A percentile compares a stretch with the other conserved stretches of the same genome.
These are phyloP conservation scores for Mionectes macconnelli DNA, from an alignment of 2,113 vertebrate genomes.

Conservation along the genomic window DNA sequence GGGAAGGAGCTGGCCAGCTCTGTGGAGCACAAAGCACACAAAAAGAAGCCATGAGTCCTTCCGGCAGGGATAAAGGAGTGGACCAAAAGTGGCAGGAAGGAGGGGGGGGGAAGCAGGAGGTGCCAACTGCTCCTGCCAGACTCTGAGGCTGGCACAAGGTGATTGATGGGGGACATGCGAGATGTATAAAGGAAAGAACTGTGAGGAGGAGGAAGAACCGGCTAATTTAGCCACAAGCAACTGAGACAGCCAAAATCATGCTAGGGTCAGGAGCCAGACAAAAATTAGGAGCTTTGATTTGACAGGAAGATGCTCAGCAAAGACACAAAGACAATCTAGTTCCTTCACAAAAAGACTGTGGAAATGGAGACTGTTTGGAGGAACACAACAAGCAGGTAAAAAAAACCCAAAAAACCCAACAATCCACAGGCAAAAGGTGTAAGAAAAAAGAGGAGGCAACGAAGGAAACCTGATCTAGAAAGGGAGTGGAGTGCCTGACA, in stretches of 20 bases:
- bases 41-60: background rate
- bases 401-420: background rate
- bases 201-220: background rate
- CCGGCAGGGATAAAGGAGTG: background rate
- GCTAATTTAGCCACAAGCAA: background rate
- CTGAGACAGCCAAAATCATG: background rate
- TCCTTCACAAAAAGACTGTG: background rate
- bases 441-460: background rate
- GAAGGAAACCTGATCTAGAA: background rate
- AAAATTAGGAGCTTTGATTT: slow-evolving; percentile 1
- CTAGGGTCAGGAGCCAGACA: background rate
- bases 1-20: background rate
- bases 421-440: background rate
- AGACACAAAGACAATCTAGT: background rate
- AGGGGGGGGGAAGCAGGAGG: background rate
- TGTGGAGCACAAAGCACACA: background rate
- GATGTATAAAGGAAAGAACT: background rate
- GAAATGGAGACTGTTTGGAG: background rate
- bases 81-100: background rate
- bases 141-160: background rate
- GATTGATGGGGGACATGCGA: background rate
- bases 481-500: background rate
- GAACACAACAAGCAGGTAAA: background rate
- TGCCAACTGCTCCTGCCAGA: slow-evolving; percentile 4
- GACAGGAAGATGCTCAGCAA: background rate